Base-by-base conservation (phyloP, 2,113 vertebrate genomes). In the Sardina pilchardus region DNA sequence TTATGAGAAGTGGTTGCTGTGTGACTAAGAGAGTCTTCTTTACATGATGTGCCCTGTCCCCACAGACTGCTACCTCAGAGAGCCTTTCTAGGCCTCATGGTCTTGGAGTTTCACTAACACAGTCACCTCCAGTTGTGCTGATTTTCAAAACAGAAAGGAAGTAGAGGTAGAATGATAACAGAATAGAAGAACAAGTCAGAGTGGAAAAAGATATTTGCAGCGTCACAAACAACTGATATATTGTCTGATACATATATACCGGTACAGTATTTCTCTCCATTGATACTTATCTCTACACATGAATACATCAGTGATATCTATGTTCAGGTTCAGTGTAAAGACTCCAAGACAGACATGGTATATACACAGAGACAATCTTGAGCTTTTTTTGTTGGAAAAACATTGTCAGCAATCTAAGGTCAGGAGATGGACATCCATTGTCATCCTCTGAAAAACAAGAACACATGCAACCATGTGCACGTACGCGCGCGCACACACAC, bases 391-490 rank as follows among this genome's bases (percentile, higher is more conserved):
- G 4, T 8, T 24, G 24, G 19, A 30, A 67, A 67, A 30, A 26
- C 6, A 26, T 9, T 26, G 7, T 26, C 63, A 67, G 26, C 63
- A 30, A 10, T 12, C n/a, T 67, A 30, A 2, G 26, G 63, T 67
- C 63, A 67, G 63, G 63, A 67, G 63, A 10, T 9, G 7, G 30
- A 14, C 63, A 67, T 30, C 26, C 26, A 67, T 30, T 67, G 63
- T 26, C 63, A 67, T 67, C 63, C 63, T 67, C 63, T 56, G 50
- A 56, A 56, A 56, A 56, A 56, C 63, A 67, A 30, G n/a, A 67
- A 30, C 63, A 67, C 63, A 67, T 67, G 63, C 63, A 67, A 67
- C 63, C 63, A 67, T 63, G 59, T 8, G n/a, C 24, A 63, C 5
- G 24, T 9, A 53, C 48, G 12, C 48, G 16, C 48, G 3, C 9